Conservation (phyloP, 2,113 vertebrate species). For the Gallinago media region DNA sequence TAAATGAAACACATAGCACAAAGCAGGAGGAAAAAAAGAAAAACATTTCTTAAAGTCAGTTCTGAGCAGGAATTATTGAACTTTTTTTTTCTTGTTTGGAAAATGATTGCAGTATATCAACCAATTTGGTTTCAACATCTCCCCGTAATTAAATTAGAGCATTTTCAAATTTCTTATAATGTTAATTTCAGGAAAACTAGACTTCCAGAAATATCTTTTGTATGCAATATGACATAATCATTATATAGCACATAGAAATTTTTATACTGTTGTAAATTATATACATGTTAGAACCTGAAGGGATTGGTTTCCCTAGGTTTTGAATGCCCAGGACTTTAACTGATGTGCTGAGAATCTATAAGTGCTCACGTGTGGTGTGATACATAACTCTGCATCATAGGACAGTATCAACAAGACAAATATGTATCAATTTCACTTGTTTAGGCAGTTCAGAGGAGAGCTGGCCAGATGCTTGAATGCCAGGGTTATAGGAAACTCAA, state of each 20-base stretch:
- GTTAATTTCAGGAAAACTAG: neutral
- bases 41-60: neutral
- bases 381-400: neutral
- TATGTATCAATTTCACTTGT: neutral
- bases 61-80: neutral
- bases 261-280: too few species aligned
- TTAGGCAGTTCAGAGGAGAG: neutral
- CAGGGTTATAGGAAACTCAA: neutral
- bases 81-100: neutral
- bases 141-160: neutral
- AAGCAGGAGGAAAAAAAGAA: neutral
- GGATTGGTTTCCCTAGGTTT: neutral
- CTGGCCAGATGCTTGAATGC: rapidly evolving
- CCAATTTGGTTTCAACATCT: neutral
- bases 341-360: neutral
- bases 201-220: neutral
- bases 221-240: neutral
- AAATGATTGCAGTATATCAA: neutral
- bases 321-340: neutral
- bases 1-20: neutral
- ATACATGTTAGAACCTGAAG: neutral
- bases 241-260: neutral
- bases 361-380: neutral
- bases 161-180: neutral
- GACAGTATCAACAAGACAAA: neutral